Conservation (phyloP, 2,797 vertebrate genomes). For the Pseudochromis fuscus region DNA sequence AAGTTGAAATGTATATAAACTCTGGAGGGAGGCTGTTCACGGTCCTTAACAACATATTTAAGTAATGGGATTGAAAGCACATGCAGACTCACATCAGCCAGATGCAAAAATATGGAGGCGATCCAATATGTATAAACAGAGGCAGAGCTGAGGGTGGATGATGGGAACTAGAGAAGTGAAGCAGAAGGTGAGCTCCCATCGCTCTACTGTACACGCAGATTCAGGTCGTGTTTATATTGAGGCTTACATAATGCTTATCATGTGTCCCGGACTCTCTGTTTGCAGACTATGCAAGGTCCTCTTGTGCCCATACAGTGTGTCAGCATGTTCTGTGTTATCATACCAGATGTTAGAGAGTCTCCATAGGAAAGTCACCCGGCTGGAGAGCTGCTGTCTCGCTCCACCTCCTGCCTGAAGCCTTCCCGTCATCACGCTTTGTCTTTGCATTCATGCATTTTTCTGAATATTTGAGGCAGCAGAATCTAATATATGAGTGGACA, state of each 20-base stretch:
- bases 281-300: conserved; percentile 1
- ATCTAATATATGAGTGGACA: conserved; percentile 8
- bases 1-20: conserved; percentile 38
- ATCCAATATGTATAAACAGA: conserved; percentile 32
- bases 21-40: neutral
- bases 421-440: neutral
- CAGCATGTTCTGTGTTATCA: conserved; percentile 33
- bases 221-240: conserved; percentile 29
- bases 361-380: conserved; percentile 5
- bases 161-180: too few relatives aligned
- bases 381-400: conserved; percentile 1
- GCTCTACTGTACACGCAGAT: neutral
- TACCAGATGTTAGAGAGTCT: conserved; percentile 20
- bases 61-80: conserved; percentile 34
- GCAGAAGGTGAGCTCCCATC: neutral
- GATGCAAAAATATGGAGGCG: conserved; percentile 7
- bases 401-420: neutral
- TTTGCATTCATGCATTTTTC: neutral
- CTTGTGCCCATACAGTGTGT: neutral
- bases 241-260: conserved; percentile 24
- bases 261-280: neutral
- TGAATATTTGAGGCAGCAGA: neutral
- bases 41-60: neutral
- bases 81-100: conserved; percentile 21
- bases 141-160: conserved; percentile 5